Evolutionary conservation across 2,113 vertebrate genomes (phyloP).

Genomic region (Nothoprocta pentlandii): DNA sequence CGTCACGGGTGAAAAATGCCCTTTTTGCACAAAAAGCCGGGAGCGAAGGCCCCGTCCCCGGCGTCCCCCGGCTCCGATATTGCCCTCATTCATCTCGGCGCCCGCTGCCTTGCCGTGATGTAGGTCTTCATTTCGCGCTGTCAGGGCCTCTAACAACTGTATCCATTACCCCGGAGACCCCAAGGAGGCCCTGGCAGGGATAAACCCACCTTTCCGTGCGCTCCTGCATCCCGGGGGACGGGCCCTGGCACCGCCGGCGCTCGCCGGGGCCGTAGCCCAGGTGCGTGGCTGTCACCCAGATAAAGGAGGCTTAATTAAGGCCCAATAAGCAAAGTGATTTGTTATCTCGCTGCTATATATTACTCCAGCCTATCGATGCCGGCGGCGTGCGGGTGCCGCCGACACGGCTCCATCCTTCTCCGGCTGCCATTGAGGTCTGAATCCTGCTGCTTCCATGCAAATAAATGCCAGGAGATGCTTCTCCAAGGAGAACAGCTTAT

Average conservation of each 20-base stretch:
- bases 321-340: constrained; percentile 83
- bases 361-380: constrained; percentile 69
- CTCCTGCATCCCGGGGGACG: too few relatives aligned
- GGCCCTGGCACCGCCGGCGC: background rate
- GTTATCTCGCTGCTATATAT: constrained; percentile 77
- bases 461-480: background rate
- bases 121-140: background rate
- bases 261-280: constrained; percentile 63
- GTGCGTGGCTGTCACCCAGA: constrained; percentile 79
- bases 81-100: constrained; percentile 35
- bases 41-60: background rate
- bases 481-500: fast-evolving
- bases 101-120: background rate
- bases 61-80: background rate
- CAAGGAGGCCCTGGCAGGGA: background rate
- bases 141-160: constrained; percentile 33
- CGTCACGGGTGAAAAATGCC: constrained; percentile 15
- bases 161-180: background rate
- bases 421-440: too few relatives aligned
- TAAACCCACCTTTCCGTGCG: too few relatives aligned
- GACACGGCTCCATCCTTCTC: background rate
- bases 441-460: background rate
- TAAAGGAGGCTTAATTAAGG: constrained; percentile 82
- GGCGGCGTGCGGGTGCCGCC: background rate
- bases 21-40: background rate